Percentiles rank a stretch among this genome's conserved stretches.
phyloP scores from a whole-genome alignment of 2,113 vertebrate species.

The Gasterosteus nipponicus region DNA sequence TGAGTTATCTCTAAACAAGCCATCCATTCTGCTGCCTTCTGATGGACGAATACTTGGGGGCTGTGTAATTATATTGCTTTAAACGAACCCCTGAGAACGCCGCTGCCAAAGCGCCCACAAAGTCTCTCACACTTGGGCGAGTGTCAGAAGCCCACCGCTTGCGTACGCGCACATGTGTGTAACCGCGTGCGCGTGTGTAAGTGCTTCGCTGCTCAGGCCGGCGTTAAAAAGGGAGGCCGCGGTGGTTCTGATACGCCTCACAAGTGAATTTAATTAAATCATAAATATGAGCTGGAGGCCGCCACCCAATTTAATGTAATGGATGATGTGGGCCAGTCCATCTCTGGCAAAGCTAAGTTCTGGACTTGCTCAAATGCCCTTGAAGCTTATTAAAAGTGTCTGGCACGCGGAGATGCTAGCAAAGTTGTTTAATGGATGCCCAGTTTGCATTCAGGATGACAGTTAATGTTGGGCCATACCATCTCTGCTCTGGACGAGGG shows the following conservation, averaged over 20 bases:
- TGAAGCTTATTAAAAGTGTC: slow-evolving; percentile 87
- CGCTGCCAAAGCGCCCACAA: slow-evolving; percentile 79
- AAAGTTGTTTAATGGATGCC: slow-evolving; percentile 81
- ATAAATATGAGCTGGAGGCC: slow-evolving; percentile 86
- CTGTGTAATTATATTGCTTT: slow-evolving; percentile 82
- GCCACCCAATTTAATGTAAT: slow-evolving; percentile 86
- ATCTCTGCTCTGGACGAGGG: slow-evolving; percentile 56
- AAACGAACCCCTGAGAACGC: slow-evolving; percentile 79
- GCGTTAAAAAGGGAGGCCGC: slow-evolving; percentile 78
- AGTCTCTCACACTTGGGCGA: slow-evolving; percentile 80
- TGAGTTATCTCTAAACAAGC: slow-evolving; percentile 78
- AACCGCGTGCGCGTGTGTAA: slow-evolving; percentile 15
- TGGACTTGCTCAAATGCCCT: slow-evolving; percentile 84
- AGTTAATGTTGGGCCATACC: slow-evolving; percentile 77
- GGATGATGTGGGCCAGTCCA: slow-evolving; percentile 85
- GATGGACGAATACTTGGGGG: slow-evolving; percentile 79
- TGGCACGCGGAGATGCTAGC: slow-evolving; percentile 79
- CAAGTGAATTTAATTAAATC: slow-evolving; percentile 87
- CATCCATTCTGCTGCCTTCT: slow-evolving; percentile 80
- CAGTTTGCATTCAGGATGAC: slow-evolving; percentile 80
- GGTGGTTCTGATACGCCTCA: slow-evolving; percentile 81
- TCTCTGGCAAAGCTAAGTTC: slow-evolving; percentile 82
- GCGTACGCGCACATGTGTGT: slow-evolving; percentile 53
- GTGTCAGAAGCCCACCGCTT: slow-evolving; percentile 70
- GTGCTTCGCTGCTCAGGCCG: slow-evolving; percentile 74